Base-by-base conservation (phyloP, 2,113 vertebrate genomes). In the Suncus etruscus region DNA sequence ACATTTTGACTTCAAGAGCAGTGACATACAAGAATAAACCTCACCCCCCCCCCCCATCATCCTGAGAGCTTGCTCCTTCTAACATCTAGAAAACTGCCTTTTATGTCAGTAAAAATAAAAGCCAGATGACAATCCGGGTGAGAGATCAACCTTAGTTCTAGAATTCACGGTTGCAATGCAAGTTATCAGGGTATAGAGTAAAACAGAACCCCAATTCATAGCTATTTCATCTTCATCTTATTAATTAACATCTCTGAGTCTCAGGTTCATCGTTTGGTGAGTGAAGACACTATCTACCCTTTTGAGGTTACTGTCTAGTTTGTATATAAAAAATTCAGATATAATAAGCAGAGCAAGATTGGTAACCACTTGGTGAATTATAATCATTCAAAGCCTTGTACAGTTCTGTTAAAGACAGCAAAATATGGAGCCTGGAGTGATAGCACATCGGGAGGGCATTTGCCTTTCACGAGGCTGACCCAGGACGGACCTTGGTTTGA, bases 51-150 rank as follows among this genome's bases (percentile, higher is more conserved):
- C 51, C 51, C n/a, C n/a, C n/a, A n/a, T n/a, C 65, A 29, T 32
- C 6, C n/a, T 87, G 74, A 79, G 66, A 74, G 39, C 61, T 54
- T 47, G 39, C 11, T 18, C 14, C 16, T 93, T 74, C 69, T 61
- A 22, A 11, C 32, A 86, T 94, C 85, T 82, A 78, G 24, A 83
- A 79, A 51, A 69, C 24, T 18, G 14, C 32, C n/a, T 65, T 47
- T 50, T 48, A 83, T 75, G 86, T 91, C 45, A 74, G 32, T 79
- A 92, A 95, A 63, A 89, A 70, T 32, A 8, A 83, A 76, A 1
- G 27, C 2, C 29, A 14, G 20, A n/a, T 58, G 48, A 32, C n/a
- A 45, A 74, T 24, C 2, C 51, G 54, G 65, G 85, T n/a, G 29
- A 80, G 12, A 31, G 18, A 66, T 39, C 4, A 0, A 47, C 47